A percentile compares a stretch with the other conserved stretches of the same genome.
Evolutionary conservation across 2,113 vertebrate genomes (phyloP).

Genomic region (Merops nubicus): DNA sequence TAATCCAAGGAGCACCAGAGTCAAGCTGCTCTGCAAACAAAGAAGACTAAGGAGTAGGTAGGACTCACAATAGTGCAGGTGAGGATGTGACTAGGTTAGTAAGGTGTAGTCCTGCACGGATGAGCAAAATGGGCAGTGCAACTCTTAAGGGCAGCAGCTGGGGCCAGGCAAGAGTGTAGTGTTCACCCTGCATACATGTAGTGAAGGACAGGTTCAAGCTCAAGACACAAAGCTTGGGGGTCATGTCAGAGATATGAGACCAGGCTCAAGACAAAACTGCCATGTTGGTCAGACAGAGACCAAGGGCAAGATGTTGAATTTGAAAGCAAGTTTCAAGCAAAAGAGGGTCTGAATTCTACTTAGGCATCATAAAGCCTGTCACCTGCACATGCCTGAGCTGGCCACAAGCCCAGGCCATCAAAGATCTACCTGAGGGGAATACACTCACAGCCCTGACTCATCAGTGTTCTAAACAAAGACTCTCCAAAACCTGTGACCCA

Average conservation of each 20-base stretch:
- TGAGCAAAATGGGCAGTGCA: not conserved
- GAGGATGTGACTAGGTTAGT: too few relatives aligned
- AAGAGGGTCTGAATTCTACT: not conserved
- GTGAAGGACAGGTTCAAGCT: not conserved
- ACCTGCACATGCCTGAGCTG: not conserved
- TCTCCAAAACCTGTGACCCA: not conserved
- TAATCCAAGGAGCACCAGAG: not conserved
- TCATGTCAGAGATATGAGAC: not conserved
- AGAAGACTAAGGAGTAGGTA: not conserved
- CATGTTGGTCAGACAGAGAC: not conserved
- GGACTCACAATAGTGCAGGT: not conserved
- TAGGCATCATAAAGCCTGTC: not conserved
- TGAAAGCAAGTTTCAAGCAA: not conserved
- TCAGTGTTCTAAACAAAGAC: not conserved
- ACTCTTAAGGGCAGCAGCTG: not conserved
- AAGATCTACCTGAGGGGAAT: not conserved
- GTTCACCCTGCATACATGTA: not conserved
- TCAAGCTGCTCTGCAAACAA: not conserved
- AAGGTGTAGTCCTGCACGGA: accelerated
- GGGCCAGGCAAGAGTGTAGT: too few relatives aligned
- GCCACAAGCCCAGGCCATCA: not conserved
- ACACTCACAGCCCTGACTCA: not conserved
- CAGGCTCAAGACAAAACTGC: not conserved
- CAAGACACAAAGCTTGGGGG: not conserved
- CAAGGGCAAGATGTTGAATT: not conserved